phyloP scores from a whole-genome alignment of 2,797 vertebrate species.

The Pitangus sulphuratus region DNA sequence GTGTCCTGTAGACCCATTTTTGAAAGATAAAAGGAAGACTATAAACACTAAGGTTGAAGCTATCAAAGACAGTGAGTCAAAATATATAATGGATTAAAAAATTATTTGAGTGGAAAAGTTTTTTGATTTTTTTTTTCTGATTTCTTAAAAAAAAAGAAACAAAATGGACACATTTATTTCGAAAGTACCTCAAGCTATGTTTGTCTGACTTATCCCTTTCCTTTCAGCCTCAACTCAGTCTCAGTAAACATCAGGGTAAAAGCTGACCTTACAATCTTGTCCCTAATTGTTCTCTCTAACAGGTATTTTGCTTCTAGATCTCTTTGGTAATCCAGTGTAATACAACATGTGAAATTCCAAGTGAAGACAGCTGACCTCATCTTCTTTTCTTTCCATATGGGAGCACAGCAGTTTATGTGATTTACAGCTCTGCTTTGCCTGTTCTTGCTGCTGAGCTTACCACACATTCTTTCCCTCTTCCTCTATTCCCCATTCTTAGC shows the following conservation, averaged over 20 bases:
- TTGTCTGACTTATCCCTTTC: neutral
- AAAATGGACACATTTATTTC: accelerated
- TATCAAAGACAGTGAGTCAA: neutral
- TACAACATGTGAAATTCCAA: neutral
- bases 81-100: neutral
- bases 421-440: neutral
- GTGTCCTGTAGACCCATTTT: neutral
- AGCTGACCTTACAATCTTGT: neutral
- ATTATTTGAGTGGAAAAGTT: neutral
- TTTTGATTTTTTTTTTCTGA: neutral
- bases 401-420: neutral
- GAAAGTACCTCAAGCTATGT: accelerated
- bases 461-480: neutral
- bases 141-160: neutral
- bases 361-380: neutral
- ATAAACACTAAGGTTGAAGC: neutral
- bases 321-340: neutral
- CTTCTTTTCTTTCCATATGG: neutral
- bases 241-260: neutral
- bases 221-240: neutral
- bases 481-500: neutral
- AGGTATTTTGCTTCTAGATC: neutral
- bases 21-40: neutral
- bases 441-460: neutral
- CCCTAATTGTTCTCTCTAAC: neutral